Percentiles rank a stretch among this genome's conserved stretches.
These are phyloP conservation scores for Marcusenius ussheri DNA, from an alignment of 2,113 vertebrate species.

Conservation along the genomic window DNA sequence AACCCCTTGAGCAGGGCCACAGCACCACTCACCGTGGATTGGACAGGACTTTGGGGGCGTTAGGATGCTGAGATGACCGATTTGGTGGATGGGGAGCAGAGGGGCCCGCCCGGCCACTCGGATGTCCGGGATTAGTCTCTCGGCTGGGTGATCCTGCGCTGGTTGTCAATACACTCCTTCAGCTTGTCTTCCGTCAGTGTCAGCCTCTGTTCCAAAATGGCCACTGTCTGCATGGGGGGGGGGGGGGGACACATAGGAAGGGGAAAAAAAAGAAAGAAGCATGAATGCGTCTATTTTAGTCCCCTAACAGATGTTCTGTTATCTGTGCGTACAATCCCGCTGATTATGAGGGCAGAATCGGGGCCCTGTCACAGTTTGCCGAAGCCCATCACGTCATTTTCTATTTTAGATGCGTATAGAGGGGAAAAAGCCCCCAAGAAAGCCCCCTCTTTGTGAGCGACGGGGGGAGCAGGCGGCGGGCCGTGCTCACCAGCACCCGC, in stretches of 20 bases:
- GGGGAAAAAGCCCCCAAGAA: conserved; percentile 16
- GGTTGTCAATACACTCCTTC: conserved; percentile 85
- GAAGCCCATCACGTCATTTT: conserved; percentile 20
- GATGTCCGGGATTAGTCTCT: conserved; percentile 35
- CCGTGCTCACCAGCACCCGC: background rate
- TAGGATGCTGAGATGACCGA: background rate
- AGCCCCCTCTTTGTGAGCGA: conserved; percentile 23
- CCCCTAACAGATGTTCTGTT: conserved; percentile 37
- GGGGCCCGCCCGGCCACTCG: background rate
- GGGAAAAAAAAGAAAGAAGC: conserved; percentile 11
- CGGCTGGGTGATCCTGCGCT: conserved; percentile 64
- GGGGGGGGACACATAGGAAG: conserved; percentile 11
- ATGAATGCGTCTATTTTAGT: conserved; percentile 39
- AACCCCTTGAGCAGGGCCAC: background rate
- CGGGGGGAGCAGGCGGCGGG: background rate
- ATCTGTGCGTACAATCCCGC: conserved; percentile 33
- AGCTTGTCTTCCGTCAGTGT: conserved; percentile 89
- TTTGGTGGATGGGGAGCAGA: background rate
- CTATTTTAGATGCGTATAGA: conserved; percentile 19
- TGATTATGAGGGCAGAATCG: conserved; percentile 31
- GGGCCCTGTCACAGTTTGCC: background rate
- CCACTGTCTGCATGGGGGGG: conserved; percentile 53
- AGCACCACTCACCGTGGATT: background rate
- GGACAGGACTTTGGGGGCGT: background rate
- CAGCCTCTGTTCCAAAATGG: conserved; percentile 77